These are phyloP conservation scores for Mylabris sibirica DNA, from an alignment of 2,888 invertebrate genomes.

Conservation along the genomic window DNA sequence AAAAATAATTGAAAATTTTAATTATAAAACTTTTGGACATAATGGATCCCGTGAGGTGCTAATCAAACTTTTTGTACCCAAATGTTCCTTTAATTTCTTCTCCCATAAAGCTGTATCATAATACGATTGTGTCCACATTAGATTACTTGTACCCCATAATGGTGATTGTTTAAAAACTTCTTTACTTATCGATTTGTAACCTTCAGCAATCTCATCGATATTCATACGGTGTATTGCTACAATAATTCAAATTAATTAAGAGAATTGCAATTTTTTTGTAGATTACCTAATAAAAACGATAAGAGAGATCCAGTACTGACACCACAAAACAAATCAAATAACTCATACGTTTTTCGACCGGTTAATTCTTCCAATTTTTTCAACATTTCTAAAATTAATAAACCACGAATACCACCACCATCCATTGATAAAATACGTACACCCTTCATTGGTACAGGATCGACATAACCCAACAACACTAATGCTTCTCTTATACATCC, in stretches of 20 bases:
- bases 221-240: conserved; percentile 65
- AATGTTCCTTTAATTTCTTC: conserved; percentile 71
- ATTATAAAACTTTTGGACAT: conserved; percentile 64
- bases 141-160: conserved; percentile 73
- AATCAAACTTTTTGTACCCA: conserved; percentile 69
- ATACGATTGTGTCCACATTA: conserved; percentile 85
- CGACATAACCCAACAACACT: conserved; percentile 74
- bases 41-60: conserved; percentile 64
- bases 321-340: conserved; percentile 88
- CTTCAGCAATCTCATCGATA: conserved; percentile 67
- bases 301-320: conserved; percentile 86
- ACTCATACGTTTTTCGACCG: conserved; percentile 71
- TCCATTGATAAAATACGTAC: conserved; percentile 84
- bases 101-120: conserved; percentile 88
- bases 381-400: conserved; percentile 83
- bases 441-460: conserved; percentile 74
- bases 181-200: conserved; percentile 68
- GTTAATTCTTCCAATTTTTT: conserved; percentile 77
- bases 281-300: conserved; percentile 73
- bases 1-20: background rate
- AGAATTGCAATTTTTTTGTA: no score
- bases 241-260: conserved; percentile 1
- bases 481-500: conserved; percentile 63
- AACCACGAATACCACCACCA: conserved; percentile 87
- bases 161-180: conserved; percentile 72